These are phyloP conservation scores for Mastacembelus armatus DNA, from an alignment of 2,797 vertebrate species.

Conservation along the genomic window DNA sequence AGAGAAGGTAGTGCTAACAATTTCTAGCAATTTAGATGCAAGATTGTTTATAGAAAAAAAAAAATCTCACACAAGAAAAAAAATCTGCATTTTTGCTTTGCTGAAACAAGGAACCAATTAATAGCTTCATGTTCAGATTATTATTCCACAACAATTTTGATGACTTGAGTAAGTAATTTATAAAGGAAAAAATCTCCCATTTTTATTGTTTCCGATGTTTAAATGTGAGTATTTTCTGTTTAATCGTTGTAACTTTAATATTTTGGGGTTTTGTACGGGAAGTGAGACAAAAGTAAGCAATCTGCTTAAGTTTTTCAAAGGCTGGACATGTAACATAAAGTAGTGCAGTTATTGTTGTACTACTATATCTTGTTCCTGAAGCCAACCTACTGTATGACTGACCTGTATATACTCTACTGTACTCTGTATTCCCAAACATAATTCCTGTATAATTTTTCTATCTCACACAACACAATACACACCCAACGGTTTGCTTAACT, in stretches of 20 bases:
- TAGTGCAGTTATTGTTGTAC: too few species aligned
- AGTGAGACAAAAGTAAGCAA: not conserved
- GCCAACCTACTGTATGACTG: too few species aligned
- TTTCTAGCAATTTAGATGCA: not conserved
- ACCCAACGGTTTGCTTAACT: too few species aligned
- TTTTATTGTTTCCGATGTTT: not conserved
- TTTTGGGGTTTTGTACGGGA: not conserved
- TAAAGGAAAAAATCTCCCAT: not conserved
- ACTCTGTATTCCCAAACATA: too few species aligned
- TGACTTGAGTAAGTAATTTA: not conserved
- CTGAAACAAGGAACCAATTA: not conserved
- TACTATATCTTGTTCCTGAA: too few species aligned
- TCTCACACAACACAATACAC: too few species aligned
- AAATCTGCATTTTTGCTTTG: not conserved
- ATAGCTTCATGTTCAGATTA: constrained; percentile 5
- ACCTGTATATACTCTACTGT: too few species aligned
- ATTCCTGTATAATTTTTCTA: too few species aligned
- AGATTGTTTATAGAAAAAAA: not conserved
- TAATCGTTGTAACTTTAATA: not conserved
- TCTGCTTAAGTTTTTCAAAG: too few species aligned
- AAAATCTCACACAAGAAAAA: not conserved
- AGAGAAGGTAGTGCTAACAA: not conserved
- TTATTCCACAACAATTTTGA: not conserved
- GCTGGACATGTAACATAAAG: too few species aligned
- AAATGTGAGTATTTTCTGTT: not conserved